Evolutionary conservation across 2,888 invertebrate genomes (phyloP).

Genomic region (Acanthosepion esculentum): DNA sequence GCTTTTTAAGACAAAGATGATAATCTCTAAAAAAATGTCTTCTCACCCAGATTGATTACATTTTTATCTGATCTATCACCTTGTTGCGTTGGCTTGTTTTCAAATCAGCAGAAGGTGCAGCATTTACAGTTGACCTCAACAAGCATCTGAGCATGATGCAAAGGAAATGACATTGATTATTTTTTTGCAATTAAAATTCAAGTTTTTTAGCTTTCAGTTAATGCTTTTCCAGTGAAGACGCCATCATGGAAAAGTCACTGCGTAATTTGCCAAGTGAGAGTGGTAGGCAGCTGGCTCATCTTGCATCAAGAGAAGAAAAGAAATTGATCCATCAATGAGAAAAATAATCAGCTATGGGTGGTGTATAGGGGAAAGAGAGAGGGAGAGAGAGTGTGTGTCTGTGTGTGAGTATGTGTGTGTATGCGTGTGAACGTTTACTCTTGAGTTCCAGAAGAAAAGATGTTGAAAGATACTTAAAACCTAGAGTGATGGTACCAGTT

Average conservation of each 20-base stretch:
- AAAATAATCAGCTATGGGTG: background rate
- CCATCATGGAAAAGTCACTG: slow-evolving; percentile 4
- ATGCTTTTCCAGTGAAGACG: background rate
- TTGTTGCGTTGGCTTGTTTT: background rate
- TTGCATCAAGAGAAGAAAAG: background rate
- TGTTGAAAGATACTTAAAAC: too few relatives aligned
- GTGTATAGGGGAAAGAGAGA: background rate
- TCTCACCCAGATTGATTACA: too few relatives aligned
- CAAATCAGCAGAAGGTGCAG: background rate
- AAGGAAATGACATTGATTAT: background rate
- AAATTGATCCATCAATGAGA: background rate
- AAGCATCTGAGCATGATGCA: background rate
- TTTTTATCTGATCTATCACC: background rate
- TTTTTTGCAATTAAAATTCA: slow-evolving; percentile 12
- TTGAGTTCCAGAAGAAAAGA: too few relatives aligned
- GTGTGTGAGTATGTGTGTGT: background rate
- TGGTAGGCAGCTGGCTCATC: background rate
- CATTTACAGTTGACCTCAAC: background rate
- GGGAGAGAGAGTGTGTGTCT: too few relatives aligned
- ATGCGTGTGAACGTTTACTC: too few relatives aligned
- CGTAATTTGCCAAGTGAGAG: background rate
- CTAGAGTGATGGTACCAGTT: too few relatives aligned
- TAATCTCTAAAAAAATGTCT: background rate
- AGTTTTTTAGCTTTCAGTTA: background rate
- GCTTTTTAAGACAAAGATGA: too few relatives aligned